Evolutionary conservation across 1,140 invertebrate genomes (phyloP).

Genomic region (Chlorops oryzae): DNA sequence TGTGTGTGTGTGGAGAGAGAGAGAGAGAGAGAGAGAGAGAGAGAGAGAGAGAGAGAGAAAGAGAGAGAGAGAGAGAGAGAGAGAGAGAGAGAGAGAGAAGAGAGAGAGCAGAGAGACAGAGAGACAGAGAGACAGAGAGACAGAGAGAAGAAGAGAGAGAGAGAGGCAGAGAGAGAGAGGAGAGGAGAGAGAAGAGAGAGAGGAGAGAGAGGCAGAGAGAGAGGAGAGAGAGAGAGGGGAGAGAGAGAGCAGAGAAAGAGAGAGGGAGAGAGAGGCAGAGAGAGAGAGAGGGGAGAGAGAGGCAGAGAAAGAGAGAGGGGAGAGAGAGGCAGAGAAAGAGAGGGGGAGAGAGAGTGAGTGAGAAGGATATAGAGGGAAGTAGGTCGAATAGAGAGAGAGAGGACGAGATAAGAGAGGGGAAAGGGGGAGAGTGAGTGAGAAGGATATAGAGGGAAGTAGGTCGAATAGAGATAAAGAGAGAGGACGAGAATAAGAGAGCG

Average conservation of each 20-base stretch:
- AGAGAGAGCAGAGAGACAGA: background rate
- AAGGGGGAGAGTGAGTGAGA: background rate
- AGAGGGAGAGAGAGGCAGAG: background rate
- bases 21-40: background rate
- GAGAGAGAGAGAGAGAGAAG: background rate
- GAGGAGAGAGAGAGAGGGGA: background rate
- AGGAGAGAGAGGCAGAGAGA: background rate
- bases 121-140: background rate
- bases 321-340: background rate
- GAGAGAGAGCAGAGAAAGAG: background rate
- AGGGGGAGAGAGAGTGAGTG: background rate
- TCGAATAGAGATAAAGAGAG: no score
- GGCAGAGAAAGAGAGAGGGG: no score
- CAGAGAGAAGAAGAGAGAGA: background rate
- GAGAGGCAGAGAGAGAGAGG: background rate
- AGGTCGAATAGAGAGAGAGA: no score
- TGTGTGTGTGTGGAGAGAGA: background rate
- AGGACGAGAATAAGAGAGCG: background rate
- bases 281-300: no score
- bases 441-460: no score
- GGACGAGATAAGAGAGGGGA: background rate
- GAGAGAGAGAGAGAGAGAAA: background rate
- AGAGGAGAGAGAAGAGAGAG: background rate
- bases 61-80: background rate
- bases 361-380: no score